These are phyloP conservation scores for Drosophila maculinotata DNA, from an alignment of 2,888 invertebrate species.

Conservation along the genomic window DNA sequence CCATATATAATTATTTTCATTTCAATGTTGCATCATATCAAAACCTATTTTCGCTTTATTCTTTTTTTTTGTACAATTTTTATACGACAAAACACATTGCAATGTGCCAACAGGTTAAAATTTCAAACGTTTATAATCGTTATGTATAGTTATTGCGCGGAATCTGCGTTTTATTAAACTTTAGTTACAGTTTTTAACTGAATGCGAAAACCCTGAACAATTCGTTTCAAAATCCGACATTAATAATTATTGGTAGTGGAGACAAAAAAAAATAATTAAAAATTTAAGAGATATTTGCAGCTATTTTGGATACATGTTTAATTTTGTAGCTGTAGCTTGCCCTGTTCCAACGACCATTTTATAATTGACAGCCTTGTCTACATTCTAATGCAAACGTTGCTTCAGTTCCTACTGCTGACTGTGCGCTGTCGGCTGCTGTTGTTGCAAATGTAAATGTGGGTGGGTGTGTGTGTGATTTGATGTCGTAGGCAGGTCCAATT, in stretches of 20 bases:
- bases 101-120: slow-evolving; percentile 77
- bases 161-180: slow-evolving; percentile 61
- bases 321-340: slow-evolving; percentile 50
- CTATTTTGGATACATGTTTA: slow-evolving; percentile 49
- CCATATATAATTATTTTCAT: slow-evolving; percentile 40
- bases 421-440: slow-evolving; percentile 56
- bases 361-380: slow-evolving; percentile 60
- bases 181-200: slow-evolving; percentile 73
- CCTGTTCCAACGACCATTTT: slow-evolving; percentile 36
- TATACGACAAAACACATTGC: slow-evolving; percentile 66
- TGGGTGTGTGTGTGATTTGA: slow-evolving; percentile 63
- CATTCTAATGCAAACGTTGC: slow-evolving; percentile 57
- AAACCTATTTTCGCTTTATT: slow-evolving; percentile 60
- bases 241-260: slow-evolving; percentile 44
- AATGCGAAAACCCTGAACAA: slow-evolving; percentile 63
- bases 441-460: slow-evolving; percentile 76
- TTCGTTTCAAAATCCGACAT: slow-evolving; percentile 50
- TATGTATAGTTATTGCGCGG: slow-evolving; percentile 67
- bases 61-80: slow-evolving; percentile 61
- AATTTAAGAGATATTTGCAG: slow-evolving; percentile 40
- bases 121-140: slow-evolving; percentile 70
- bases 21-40: slow-evolving; percentile 67
- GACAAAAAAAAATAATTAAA: slow-evolving; percentile 30
- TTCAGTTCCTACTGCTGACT: slow-evolving; percentile 60
- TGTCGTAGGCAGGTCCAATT: slow-evolving; percentile 63